A percentile compares a stretch with the other conserved stretches of the same genome.
These are phyloP conservation scores for Nasonia vitripennis DNA, from an alignment of 1,140 invertebrate species.

Conservation along the genomic window DNA sequence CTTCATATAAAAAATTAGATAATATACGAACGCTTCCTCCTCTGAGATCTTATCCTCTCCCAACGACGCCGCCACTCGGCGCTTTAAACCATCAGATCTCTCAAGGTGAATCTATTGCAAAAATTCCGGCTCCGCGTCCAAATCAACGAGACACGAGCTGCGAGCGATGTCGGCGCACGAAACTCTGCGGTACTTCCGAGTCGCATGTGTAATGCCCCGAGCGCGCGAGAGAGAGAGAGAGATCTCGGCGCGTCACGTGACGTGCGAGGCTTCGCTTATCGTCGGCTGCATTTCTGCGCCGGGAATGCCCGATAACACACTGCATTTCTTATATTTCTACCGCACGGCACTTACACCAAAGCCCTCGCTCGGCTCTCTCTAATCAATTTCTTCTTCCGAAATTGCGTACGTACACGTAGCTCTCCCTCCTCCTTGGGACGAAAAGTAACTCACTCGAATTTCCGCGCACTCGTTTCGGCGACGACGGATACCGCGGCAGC, in stretches of 20 bases:
- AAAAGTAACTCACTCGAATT: slow-evolving; percentile 2
- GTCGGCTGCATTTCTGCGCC: background rate
- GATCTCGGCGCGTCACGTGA: slow-evolving; percentile 9
- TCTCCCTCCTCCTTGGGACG: background rate
- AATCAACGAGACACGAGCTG: background rate
- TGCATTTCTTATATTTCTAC: background rate
- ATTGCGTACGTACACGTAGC: background rate
- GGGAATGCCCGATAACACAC: background rate
- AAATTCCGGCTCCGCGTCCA: background rate
- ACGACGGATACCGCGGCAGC: background rate
- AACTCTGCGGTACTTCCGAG: slow-evolving; percentile 17
- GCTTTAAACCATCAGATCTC: too few species aligned
- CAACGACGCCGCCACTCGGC: too few species aligned
- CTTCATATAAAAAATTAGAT: background rate
- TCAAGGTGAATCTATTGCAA: background rate
- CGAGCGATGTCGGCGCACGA: background rate
- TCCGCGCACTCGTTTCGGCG: background rate
- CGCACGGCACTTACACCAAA: slow-evolving; percentile 11
- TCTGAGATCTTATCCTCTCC: background rate
- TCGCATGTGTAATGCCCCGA: background rate
- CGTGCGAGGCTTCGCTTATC: background rate
- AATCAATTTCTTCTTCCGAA: background rate
- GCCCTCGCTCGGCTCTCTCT: background rate
- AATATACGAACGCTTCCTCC: background rate
- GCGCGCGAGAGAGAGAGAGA: too few species aligned